phyloP scores from a whole-genome alignment of 2,113 vertebrate species.

The Cyprinodon tularosa region DNA sequence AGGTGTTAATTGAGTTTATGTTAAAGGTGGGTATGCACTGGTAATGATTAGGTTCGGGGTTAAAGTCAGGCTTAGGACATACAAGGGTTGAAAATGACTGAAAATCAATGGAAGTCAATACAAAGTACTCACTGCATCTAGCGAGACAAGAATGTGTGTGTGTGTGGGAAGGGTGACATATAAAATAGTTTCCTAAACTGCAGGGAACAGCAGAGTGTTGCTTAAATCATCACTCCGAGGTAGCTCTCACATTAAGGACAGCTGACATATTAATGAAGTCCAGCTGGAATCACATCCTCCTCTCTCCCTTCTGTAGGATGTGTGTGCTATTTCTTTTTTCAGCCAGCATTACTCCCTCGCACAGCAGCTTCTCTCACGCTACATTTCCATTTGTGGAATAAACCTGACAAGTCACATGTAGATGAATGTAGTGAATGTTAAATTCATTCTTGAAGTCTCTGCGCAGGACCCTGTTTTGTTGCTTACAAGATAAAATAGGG shows the following conservation, averaged over 20 bases:
- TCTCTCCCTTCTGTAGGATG: background rate
- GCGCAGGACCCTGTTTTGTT: background rate
- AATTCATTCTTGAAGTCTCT: background rate
- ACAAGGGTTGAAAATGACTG: too few relatives aligned
- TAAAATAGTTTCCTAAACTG: background rate
- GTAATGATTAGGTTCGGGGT: too few relatives aligned
- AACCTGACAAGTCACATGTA: background rate
- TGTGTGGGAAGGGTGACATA: background rate
- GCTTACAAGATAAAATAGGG: background rate
- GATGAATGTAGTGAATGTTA: background rate
- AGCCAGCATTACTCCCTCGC: background rate
- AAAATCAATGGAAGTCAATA: too few relatives aligned
- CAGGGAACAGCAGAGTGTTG: background rate
- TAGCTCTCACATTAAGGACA: background rate
- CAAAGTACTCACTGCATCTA: too few relatives aligned
- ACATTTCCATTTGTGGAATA: background rate
- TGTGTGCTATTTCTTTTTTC: background rate
- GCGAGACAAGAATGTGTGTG: too few relatives aligned
- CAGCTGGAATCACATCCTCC: conserved; percentile 6
- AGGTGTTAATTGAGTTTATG: too few relatives aligned
- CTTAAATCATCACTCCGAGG: conserved; percentile 1
- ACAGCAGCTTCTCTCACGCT: background rate
- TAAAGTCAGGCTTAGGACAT: too few relatives aligned
- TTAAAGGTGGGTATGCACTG: too few relatives aligned
- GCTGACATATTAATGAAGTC: conserved; percentile 7